Conservation (phyloP, 2,797 vertebrate species). For the Hydrolagus colliei region DNA sequence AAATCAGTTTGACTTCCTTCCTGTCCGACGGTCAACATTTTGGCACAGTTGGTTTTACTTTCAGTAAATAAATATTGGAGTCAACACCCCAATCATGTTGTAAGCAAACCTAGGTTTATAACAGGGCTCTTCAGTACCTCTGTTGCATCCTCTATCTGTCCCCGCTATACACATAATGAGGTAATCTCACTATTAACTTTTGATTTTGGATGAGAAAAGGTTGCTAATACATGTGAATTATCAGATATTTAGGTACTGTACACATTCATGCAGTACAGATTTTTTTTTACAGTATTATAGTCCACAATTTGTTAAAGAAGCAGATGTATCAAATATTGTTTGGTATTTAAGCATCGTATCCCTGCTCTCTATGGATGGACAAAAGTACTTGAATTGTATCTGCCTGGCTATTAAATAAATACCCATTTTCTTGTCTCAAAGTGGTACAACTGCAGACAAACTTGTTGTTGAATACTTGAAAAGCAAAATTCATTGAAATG, state of each 20-base stretch:
- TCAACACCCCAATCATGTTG: too few relatives aligned
- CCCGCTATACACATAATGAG: background rate
- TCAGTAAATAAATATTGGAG: too few relatives aligned
- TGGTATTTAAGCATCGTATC: background rate
- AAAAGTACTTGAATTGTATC: background rate
- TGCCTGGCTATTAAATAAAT: background rate
- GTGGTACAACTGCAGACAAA: background rate
- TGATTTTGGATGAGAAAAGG: background rate
- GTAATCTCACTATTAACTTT: background rate
- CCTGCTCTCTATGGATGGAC: background rate
- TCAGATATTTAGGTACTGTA: background rate
- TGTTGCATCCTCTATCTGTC: background rate
- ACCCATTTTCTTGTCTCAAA: background rate
- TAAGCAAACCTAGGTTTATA: too few relatives aligned
- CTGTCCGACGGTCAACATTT: too few relatives aligned
- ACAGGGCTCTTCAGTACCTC: too few relatives aligned
- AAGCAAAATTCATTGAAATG: background rate
- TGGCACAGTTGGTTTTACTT: too few relatives aligned
- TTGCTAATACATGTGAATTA: background rate
- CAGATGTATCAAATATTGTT: background rate
- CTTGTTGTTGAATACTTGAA: background rate
- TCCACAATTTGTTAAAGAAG: background rate
- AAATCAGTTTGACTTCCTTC: too few relatives aligned
- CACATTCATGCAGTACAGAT: background rate
- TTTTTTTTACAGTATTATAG: too few relatives aligned